phyloP scores from a whole-genome alignment of 2,797 vertebrate genomes.

The Enoplosus armatus region DNA sequence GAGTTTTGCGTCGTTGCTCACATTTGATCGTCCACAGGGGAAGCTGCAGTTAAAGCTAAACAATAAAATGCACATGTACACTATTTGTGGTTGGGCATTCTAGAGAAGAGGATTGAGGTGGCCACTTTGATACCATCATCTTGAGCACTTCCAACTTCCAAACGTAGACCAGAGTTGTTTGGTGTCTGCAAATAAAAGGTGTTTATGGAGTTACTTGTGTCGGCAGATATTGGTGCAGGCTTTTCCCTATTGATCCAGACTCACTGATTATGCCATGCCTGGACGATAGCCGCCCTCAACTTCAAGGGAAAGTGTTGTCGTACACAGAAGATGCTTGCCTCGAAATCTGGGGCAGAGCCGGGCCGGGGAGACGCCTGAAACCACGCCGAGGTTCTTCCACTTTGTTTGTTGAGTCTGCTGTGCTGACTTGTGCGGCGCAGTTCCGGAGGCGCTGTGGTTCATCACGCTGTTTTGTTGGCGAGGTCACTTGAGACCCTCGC shows the following conservation, averaged over 20 bases:
- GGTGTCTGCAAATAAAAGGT: background rate
- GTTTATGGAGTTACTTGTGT: background rate
- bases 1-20: too few relatives aligned
- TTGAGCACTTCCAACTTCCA: background rate
- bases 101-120: background rate
- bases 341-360: background rate
- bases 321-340: background rate
- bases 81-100: background rate
- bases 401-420: conserved; percentile 6
- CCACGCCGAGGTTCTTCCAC: background rate
- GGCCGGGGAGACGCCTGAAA: background rate
- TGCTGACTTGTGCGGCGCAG: conserved; percentile 23
- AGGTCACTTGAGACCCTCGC: conserved; percentile 38
- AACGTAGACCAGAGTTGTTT: background rate
- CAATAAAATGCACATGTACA: too few relatives aligned
- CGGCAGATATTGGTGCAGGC: background rate
- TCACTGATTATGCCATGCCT: background rate
- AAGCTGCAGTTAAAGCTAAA: too few relatives aligned
- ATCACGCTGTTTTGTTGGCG: conserved; percentile 8
- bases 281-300: background rate
- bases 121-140: background rate
- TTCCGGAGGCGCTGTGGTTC: conserved; percentile 22
- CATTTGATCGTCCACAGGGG: too few relatives aligned
- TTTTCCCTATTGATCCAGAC: background rate
- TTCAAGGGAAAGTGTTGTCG: background rate